Percentiles rank a stretch among this genome's conserved stretches.
Evolutionary conservation across 2,888 invertebrate genomes (phyloP).

Genomic region (Calliphora vomitoria): DNA sequence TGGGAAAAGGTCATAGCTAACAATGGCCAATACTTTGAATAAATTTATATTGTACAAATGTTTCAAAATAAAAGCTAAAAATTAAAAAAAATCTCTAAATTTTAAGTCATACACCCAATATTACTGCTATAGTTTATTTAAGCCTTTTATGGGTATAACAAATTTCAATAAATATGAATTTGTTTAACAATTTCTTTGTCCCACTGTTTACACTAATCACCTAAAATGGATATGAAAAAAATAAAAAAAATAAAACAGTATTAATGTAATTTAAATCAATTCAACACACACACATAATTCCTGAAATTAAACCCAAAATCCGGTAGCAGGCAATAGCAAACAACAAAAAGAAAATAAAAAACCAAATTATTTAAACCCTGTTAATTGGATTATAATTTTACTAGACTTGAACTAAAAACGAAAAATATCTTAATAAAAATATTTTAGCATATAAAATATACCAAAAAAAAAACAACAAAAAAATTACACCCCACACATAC

Average conservation of each 20-base stretch:
- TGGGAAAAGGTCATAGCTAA: too few relatives aligned
- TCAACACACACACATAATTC: slow-evolving; percentile 1
- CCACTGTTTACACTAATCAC: not conserved
- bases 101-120: too few relatives aligned
- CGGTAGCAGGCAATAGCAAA: slow-evolving; percentile 8
- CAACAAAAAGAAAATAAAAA: not conserved
- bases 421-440: slow-evolving; percentile 32
- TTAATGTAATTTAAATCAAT: slow-evolving; percentile 30
- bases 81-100: too few relatives aligned
- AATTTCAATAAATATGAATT: not conserved
- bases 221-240: not conserved
- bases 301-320: slow-evolving; percentile 31
- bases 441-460: slow-evolving; percentile 31
- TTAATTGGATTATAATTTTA: slow-evolving; percentile 66
- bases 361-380: slow-evolving; percentile 13
- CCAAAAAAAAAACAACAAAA: not conserved
- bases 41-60: too few relatives aligned
- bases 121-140: too few relatives aligned
- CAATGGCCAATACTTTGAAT: too few relatives aligned
- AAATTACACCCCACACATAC: slow-evolving; percentile 41
- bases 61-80: too few relatives aligned
- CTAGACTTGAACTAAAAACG: slow-evolving; percentile 13
- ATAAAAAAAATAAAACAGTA: not conserved
- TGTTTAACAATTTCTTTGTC: not conserved
- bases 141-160: too few relatives aligned